Evolutionary conservation across 2,888 invertebrate genomes (phyloP), one percentile per base, ranked within the genome.

Genomic region (Drosophila tripunctata): DNA sequence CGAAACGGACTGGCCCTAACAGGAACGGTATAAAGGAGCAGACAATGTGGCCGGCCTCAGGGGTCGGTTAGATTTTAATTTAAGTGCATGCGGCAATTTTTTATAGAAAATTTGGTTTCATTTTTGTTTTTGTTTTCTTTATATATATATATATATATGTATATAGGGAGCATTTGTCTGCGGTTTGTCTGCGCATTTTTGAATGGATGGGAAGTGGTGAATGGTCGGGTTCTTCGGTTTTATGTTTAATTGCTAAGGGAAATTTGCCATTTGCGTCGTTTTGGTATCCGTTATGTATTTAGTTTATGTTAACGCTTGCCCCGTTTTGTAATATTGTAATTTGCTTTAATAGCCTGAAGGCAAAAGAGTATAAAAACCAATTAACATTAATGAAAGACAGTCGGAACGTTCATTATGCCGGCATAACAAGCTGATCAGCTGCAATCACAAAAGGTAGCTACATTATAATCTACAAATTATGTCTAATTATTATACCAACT

Each of bases 181-280:
- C 70, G 70, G 70, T 57, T 61, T 67, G 70, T 71, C 70, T 71
- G 73, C 56, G 67, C 44, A 15, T 36, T 62, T 61, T 67, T 17
- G 40, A 10, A 10, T 5, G 27, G 27, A 3, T 27, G 36, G 52
- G 8, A 3, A 21, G 22, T 27, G 12, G 10, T 51, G 17, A 30
- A 24, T 27, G 24, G 14, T 54, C 17, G 58, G 36, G n/a, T 14
- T 47, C 43, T 31, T 14, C 24, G 65, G 51, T 57, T 68, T 67
- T 47, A 51, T 72, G 64, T 78, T 79, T 80, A 74, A 83, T 79
- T 74, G 81, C 74, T 64, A 66, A 45, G 58, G 48, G 51, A 58
- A 69, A 58, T 71, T 74, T 67, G 62, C 56, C 61, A 75, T 76
- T 79, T 74, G 58, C 51, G 54, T 55, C 63, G 33, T 74, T 75